Percentiles rank a stretch among this genome's conserved stretches.
Evolutionary conservation across 2,888 invertebrate species (phyloP).

Genomic region (Alentia gelatinosa): DNA sequence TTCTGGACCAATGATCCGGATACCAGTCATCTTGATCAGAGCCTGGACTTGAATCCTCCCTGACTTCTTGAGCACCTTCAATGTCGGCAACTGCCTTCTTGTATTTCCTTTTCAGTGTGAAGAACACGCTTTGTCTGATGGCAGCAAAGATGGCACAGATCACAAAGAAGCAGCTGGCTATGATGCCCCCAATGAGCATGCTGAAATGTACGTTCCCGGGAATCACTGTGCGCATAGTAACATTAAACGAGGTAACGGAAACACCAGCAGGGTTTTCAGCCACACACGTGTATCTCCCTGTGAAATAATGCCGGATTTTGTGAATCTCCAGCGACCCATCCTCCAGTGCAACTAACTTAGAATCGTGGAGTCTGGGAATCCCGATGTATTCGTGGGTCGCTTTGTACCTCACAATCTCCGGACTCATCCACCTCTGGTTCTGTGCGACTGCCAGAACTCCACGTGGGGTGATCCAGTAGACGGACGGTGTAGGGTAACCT

Average conservation of each 20-base stretch:
- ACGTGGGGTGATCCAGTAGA: conserved; percentile 60
- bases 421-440: conserved; percentile 29
- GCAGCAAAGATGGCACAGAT: conserved; percentile 67
- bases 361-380: neutral
- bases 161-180: conserved; percentile 65
- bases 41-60: neutral
- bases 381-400: neutral
- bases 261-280: conserved; percentile 65
- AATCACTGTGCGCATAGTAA: conserved; percentile 64
- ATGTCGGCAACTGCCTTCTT: neutral
- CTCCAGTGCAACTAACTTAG: conserved; percentile 15
- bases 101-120: neutral
- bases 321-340: conserved; percentile 34
- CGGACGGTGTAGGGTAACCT: conserved; percentile 55
- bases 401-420: neutral
- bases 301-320: conserved; percentile 20
- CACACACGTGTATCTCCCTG: conserved; percentile 55
- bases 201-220: conserved; percentile 64
- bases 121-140: neutral
- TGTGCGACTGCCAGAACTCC: conserved; percentile 23
- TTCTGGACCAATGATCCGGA: neutral
- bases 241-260: conserved; percentile 62
- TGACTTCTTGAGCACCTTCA: neutral
- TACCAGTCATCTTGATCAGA: neutral
- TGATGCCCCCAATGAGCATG: conserved; percentile 67